These are phyloP conservation scores for Phalera bucephala DNA, from an alignment of 2,888 invertebrate genomes.

Conservation along the genomic window DNA sequence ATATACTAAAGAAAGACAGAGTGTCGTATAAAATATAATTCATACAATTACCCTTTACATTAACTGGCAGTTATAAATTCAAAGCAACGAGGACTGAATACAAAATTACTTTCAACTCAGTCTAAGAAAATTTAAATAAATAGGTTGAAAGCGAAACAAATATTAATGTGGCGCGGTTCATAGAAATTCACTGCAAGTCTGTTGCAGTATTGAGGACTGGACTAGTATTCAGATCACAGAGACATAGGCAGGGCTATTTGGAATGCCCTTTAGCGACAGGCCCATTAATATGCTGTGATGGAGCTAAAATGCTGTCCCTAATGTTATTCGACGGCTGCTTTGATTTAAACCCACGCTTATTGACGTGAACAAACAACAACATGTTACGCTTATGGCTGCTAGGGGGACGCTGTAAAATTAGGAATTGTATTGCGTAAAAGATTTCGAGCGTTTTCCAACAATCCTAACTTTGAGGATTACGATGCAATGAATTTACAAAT, in stretches of 20 bases:
- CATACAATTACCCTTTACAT: too few relatives aligned
- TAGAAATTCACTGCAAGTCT: slow-evolving; percentile 32
- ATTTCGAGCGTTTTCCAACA: too few relatives aligned
- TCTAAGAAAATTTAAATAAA: background rate
- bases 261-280: slow-evolving; percentile 47
- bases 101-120: background rate
- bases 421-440: too few relatives aligned
- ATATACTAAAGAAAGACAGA: too few relatives aligned
- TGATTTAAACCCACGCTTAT: slow-evolving; percentile 1
- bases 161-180: slow-evolving; percentile 22
- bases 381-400: too few relatives aligned
- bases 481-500: too few relatives aligned
- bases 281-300: slow-evolving; percentile 38
- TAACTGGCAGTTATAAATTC: too few relatives aligned
- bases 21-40: too few relatives aligned
- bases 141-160: slow-evolving; percentile 16
- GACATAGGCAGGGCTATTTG: slow-evolving; percentile 33
- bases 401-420: too few relatives aligned
- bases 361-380: background rate
- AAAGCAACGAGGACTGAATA: too few relatives aligned
- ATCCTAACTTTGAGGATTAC: too few relatives aligned
- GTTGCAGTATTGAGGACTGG: slow-evolving; percentile 3
- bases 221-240: slow-evolving; percentile 57
- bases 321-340: slow-evolving; percentile 24
- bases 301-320: slow-evolving; percentile 15